Percentiles rank a stretch among this genome's conserved stretches.
phyloP scores from a whole-genome alignment of 2,797 vertebrate species.

The Anniella stebbinsi region DNA sequence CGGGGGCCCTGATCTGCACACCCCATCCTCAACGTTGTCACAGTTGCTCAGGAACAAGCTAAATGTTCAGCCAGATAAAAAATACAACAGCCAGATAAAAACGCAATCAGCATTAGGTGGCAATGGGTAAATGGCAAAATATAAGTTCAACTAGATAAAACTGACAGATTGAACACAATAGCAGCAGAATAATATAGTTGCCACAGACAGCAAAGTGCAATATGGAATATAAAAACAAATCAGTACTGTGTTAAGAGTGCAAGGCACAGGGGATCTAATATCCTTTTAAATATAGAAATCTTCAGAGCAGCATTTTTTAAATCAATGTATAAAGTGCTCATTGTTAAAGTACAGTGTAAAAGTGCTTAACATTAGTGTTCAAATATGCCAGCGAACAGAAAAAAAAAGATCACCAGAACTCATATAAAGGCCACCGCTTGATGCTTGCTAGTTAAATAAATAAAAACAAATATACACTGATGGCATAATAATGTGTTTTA shows the following conservation, averaged over 20 bases:
- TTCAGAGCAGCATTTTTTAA: neutral
- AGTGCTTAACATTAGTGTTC: neutral
- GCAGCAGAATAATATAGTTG: neutral
- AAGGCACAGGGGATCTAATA: neutral
- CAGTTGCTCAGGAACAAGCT: neutral
- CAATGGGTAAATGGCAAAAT: neutral
- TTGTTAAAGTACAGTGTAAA: neutral
- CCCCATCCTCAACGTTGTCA: neutral
- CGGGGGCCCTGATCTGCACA: no score
- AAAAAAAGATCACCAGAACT: neutral
- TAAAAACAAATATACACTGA: neutral
- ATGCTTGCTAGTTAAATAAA: neutral
- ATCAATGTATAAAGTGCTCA: neutral
- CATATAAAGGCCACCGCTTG: neutral
- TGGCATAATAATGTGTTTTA: neutral
- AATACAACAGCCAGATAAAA: neutral
- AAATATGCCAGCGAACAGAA: neutral
- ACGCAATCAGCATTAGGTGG: neutral
- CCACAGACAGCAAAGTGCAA: neutral
- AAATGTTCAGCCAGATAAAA: neutral
- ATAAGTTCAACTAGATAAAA: neutral
- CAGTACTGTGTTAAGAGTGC: no score
- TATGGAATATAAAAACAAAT: neutral
- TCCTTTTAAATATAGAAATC: neutral
- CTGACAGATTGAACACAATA: neutral